Percentiles rank a stretch among this genome's conserved stretches.
These are phyloP conservation scores for Sminthurides aquaticus DNA, from an alignment of 2,888 invertebrate species.

Conservation along the genomic window DNA sequence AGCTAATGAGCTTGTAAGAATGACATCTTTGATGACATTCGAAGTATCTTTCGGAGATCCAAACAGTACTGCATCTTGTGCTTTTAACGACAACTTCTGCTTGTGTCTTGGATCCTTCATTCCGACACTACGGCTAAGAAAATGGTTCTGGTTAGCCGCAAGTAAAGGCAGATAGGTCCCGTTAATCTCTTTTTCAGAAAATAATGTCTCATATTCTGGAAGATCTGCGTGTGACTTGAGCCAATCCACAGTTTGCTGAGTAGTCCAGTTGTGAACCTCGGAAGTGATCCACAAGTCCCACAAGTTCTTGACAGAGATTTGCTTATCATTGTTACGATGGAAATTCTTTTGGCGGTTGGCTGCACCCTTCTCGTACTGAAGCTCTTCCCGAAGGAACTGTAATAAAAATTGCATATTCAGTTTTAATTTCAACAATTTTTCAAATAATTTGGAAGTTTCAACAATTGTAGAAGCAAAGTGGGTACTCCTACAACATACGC, in stretches of 20 bases:
- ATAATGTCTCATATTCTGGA: constrained; percentile 82
- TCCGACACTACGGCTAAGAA: constrained; percentile 74
- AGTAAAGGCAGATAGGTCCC: constrained; percentile 89
- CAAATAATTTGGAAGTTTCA: too few species aligned
- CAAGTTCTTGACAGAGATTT: constrained; percentile 90
- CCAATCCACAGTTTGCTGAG: constrained; percentile 94
- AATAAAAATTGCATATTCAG: constrained; percentile 35
- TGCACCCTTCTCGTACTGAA: constrained; percentile 88
- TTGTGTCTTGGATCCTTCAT: constrained; percentile 97
- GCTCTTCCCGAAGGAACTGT: constrained; percentile 88
- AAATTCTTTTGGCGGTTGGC: constrained; percentile 87
- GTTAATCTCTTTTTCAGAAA: constrained; percentile 76
- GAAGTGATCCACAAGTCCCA: constrained; percentile 94
- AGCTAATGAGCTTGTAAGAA: constrained; percentile 71
- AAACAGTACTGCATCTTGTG: constrained; percentile 98
- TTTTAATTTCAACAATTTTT: not conserved
- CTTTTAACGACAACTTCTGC: constrained; percentile 91
- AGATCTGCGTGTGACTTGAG: constrained; percentile 79
- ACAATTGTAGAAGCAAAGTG: too few species aligned
- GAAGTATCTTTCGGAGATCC: constrained; percentile 88
- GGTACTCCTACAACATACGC: too few species aligned
- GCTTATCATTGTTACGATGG: constrained; percentile 94
- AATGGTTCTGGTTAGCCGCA: constrained; percentile 88
- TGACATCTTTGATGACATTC: constrained; percentile 78
- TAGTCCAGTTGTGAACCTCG: constrained; percentile 94